phyloP scores from a whole-genome alignment of 2,113 vertebrate genomes.

The Labrus mixtus region DNA sequence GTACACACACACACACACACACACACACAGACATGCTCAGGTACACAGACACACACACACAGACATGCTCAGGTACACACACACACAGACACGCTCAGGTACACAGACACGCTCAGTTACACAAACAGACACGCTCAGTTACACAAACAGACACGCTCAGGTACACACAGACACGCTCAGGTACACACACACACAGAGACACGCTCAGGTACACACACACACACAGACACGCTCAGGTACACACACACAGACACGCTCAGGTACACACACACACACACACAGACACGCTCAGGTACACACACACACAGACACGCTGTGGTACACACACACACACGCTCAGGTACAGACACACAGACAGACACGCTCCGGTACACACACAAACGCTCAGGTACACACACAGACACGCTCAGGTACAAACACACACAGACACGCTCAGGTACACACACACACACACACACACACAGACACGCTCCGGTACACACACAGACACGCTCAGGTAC shows the following conservation, averaged over 20 bases:
- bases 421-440: constrained; percentile 57
- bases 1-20: not conserved
- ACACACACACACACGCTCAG: not conserved
- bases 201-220: constrained; percentile 39
- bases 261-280: not conserved
- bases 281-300: constrained; percentile 6
- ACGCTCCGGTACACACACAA: constrained; percentile 41
- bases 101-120: too few relatives aligned
- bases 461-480: too few relatives aligned
- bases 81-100: constrained; percentile 58
- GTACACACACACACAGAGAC: constrained; percentile 32
- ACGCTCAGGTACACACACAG: too few relatives aligned
- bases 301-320: constrained; percentile 58
- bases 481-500: constrained; percentile 57
- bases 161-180: not conserved
- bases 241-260: constrained; percentile 56
- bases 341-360: constrained; percentile 41
- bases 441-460: not conserved
- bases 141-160: constrained; percentile 56
- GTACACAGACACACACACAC: not conserved
- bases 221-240: not conserved
- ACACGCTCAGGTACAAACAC: too few relatives aligned
- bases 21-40: constrained; percentile 55
- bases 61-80: constrained; percentile 6
- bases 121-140: not conserved